Percentiles rank a stretch among this genome's conserved stretches.
phyloP scores from a whole-genome alignment of 2,888 invertebrate genomes.

The Troides aeacus region DNA sequence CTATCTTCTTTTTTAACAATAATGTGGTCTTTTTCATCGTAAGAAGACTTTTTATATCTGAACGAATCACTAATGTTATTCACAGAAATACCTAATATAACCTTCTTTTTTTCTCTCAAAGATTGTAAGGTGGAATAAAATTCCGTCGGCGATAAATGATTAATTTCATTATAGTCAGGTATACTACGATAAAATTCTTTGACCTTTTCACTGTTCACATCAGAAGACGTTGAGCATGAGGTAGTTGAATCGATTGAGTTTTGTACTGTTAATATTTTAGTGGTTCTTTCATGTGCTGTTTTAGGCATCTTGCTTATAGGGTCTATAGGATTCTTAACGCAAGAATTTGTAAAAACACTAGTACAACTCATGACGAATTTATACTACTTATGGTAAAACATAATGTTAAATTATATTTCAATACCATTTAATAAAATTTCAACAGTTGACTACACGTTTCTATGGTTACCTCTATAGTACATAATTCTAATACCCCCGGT shows the following conservation, averaged over 20 bases:
- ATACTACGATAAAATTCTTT: constrained; percentile 88
- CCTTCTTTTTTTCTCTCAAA: constrained; percentile 82
- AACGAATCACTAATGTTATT: constrained; percentile 48
- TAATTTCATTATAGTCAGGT: constrained; percentile 88
- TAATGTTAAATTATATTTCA: neutral
- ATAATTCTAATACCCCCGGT: neutral
- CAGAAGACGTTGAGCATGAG: constrained; percentile 48
- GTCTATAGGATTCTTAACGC: constrained; percentile 86
- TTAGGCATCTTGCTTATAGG: constrained; percentile 86
- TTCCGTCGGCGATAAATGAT: constrained; percentile 87
- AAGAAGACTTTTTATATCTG: constrained; percentile 26
- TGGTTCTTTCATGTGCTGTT: constrained; percentile 83
- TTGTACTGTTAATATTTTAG: constrained; percentile 56
- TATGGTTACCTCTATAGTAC: neutral
- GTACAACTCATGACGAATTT: constrained; percentile 70
- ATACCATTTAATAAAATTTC: neutral
- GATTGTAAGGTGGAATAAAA: constrained; percentile 86
- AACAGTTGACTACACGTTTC: neutral
- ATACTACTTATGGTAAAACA: neutral
- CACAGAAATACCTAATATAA: constrained; percentile 63
- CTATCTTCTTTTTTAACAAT: constrained; percentile 1
- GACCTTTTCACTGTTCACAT: constrained; percentile 79
- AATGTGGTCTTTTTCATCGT: neutral
- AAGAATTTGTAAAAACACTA: constrained; percentile 85
- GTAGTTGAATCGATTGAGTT: constrained; percentile 60